Evolutionary conservation across 2,113 vertebrate species (phyloP).

Genomic region (Sinocyclocheilus anophthalmus): DNA sequence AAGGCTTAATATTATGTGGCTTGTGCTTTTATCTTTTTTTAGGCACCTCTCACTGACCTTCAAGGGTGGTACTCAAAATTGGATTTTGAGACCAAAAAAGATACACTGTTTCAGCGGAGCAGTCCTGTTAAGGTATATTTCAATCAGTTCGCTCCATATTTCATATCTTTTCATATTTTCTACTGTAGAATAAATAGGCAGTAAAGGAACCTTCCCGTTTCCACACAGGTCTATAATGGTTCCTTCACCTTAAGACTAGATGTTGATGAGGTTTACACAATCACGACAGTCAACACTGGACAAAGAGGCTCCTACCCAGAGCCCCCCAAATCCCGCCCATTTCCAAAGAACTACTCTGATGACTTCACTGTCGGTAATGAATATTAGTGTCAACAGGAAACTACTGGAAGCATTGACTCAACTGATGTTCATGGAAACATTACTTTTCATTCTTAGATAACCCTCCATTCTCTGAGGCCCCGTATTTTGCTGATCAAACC

Average conservation of each 20-base stretch:
- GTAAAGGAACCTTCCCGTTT: neutral
- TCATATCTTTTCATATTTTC: neutral
- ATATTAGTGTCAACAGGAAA: neutral
- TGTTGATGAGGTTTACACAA: conserved; percentile 87
- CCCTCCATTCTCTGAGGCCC: conserved; percentile 89
- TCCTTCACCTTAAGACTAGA: conserved; percentile 78
- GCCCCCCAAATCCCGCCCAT: conserved; percentile 81
- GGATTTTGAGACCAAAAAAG: conserved; percentile 72
- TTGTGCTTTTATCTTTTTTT: neutral
- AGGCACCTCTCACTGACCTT: conserved; percentile 80
- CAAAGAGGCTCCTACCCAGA: conserved; percentile 73
- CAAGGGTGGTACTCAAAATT: conserved; percentile 90
- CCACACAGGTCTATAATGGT: conserved; percentile 71
- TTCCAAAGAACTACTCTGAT: conserved; percentile 86
- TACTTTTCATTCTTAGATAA: conserved; percentile 72
- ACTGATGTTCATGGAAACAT: neutral
- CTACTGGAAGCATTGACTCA: neutral
- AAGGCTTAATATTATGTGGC: neutral
- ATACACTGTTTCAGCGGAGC: conserved; percentile 80
- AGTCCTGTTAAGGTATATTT: conserved; percentile 77
- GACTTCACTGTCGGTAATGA: conserved; percentile 86
- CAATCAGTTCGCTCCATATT: neutral
- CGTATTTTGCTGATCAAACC: conserved; percentile 93
- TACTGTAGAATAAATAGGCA: too few species aligned
- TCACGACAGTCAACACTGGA: conserved; percentile 85